phyloP scores from a whole-genome alignment of 2,797 vertebrate genomes.

The Labeo calbasu region DNA sequence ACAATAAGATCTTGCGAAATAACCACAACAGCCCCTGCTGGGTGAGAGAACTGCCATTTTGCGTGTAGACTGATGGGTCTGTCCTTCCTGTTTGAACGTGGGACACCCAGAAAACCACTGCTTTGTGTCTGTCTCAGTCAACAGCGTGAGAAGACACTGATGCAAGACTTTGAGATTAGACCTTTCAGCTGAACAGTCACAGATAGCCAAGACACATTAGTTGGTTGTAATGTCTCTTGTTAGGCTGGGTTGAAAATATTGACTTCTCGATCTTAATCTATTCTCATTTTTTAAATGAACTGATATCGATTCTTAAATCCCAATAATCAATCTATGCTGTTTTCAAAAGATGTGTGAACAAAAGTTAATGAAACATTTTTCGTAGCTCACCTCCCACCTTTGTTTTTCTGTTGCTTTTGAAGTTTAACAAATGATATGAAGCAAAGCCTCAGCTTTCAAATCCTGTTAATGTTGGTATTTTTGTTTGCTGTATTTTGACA shows the following conservation, averaged over 20 bases:
- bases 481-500: too few species aligned
- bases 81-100: conserved; percentile 59
- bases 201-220: not conserved
- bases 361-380: too few species aligned
- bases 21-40: conserved; percentile 30
- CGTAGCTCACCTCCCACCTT: too few species aligned
- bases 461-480: too few species aligned
- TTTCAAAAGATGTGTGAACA: too few species aligned
- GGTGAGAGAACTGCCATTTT: conserved; percentile 61
- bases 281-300: not conserved
- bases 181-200: conserved; percentile 37
- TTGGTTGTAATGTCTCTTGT: not conserved
- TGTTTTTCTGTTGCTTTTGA: too few species aligned
- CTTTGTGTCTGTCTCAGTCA: conserved; percentile 57
- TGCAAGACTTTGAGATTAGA: conserved; percentile 50
- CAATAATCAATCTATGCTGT: not conserved
- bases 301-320: not conserved
- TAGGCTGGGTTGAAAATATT: not conserved
- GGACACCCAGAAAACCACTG: conserved; percentile 56
- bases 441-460: too few species aligned
- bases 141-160: conserved; percentile 53
- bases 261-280: not conserved
- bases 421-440: too few species aligned
- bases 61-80: conserved; percentile 61
- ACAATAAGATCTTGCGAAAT: conserved; percentile 48